Evolutionary conservation across 1,140 invertebrate species (phyloP), one percentile per base, ranked within the genome.

Genomic region (Dreissena polymorpha): DNA sequence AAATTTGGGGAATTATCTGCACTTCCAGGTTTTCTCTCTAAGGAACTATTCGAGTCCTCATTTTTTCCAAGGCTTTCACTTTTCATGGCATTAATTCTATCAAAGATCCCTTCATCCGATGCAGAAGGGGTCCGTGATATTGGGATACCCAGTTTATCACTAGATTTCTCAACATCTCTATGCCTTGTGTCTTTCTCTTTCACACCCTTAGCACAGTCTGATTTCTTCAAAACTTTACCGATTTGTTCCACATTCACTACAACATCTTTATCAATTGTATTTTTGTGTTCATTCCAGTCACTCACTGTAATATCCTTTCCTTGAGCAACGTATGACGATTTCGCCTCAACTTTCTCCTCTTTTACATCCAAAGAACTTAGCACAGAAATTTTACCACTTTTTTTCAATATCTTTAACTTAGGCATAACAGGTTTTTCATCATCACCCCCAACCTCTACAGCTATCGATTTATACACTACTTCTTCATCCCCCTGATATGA

Each of bases 381-480:
- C 10, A 84, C 23, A 25, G 81, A 78, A 55, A 85, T 75, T 75
- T 85, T 85, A 18, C 81, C n/a, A 55, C 78, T 53, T 53, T 77
- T 82, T 77, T 85, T 85, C 12, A 79, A 82, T 8, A 90, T 90
- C 69, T 90, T 90, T 23, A 90, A 64, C 71, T 89, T 90, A 55
- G 88, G 85, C 60, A 87, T 60, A 18, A 60, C 85, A 5, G 85
- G 71, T 71, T 87, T 85, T 14, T 70, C 69, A 50, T 83, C 70
- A 74, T 86, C 84, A 73, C 84, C 84, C 70, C 55, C 63, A 53
- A 69, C 81, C 73, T 89, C 83, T 10, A 90, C 87, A 21, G 86
- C 86, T 10, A 84, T 85, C 23, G 86, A 86, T 53, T 86, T 81
- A 78, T 90, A 90, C 57, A 86, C 85, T n/a, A 87, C 85, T 50